Evolutionary conservation across 2,888 invertebrate species (phyloP).

Genomic region (Aleiodes alternator): DNA sequence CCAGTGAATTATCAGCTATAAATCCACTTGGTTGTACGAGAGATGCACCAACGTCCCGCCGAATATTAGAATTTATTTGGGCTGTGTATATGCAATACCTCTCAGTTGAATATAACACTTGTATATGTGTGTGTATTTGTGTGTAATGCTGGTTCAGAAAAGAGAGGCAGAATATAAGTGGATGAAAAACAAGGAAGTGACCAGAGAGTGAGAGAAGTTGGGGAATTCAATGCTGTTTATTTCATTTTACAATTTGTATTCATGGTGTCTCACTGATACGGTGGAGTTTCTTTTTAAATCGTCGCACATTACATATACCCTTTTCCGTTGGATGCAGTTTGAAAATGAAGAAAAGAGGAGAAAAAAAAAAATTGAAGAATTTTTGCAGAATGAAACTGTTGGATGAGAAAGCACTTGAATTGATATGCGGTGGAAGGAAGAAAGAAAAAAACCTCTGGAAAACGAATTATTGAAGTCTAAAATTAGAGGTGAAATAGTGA

Average conservation of each 20-base stretch:
- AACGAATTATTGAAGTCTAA: too few species aligned
- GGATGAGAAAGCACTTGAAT: too few species aligned
- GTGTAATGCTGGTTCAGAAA: not conserved
- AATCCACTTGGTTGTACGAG: constrained; percentile 27
- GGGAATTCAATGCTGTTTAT: not conserved
- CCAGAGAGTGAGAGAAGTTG: constrained; percentile 1
- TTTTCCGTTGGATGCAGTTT: too few species aligned
- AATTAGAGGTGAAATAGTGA: too few species aligned
- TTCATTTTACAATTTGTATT: constrained; percentile 7
- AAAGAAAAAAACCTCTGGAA: too few species aligned
- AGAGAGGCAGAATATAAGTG: too few species aligned
- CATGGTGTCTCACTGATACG: not conserved
- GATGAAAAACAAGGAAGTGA: constrained; percentile 14
- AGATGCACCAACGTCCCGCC: constrained; percentile 25
- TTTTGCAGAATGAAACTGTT: too few species aligned
- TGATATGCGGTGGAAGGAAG: too few species aligned
- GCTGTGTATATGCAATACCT: constrained; percentile 16
- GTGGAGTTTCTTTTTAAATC: too few species aligned
- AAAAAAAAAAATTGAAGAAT: too few species aligned
- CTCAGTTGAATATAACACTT: constrained; percentile 21
- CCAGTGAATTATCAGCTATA: constrained; percentile 36
- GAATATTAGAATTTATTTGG: constrained; percentile 46
- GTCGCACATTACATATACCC: too few species aligned
- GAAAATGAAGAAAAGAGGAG: too few species aligned
- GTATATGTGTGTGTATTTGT: not conserved